Base-by-base conservation (phyloP, 1,140 invertebrate genomes). In the Hyposmocoma kahamanoa region DNA sequence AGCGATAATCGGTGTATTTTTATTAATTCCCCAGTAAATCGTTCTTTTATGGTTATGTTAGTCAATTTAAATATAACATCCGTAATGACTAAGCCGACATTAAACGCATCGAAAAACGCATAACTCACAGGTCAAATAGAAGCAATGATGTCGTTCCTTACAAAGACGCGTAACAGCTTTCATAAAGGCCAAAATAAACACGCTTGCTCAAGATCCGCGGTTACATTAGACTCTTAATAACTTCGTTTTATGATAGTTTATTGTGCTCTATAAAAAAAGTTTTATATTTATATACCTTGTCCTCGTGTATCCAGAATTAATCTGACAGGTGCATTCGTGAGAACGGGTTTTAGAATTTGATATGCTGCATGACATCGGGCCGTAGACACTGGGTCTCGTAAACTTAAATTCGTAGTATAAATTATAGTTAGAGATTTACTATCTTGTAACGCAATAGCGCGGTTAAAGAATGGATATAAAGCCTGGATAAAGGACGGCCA, bases 321-420 rank as follows among this genome's bases (percentile, higher is more conserved):
- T 64, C 62, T 62, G 67, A 72, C 74, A 71, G 59, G 67, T 72
- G 72, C 67, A 60, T 28, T 49, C 57, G 53, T 64, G 59, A 57
- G 61, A 72, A 72, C 67, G 22, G 49, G 71, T 72, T 68, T 59
- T 30, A 51, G 61, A 58, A 65, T 74, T 74, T 69, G 65, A 69
- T 73, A 74, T 72, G 69, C 15, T 3, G 18, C 32, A 36, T 72
- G 72, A 76, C 70, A 70, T 56, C 58, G 56, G 50, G 50, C 50
- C 59, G 59, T 58, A 77, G 71, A 71, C 69, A 66, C 54, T 62
- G 59, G 55, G 63, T 60, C 67, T 72, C 62, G 69, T 64, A 71
- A 67, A 74, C 28, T 72, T 77, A 66, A 75, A 77, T 73, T 72
- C 59, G 59, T 70, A 47, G 63, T 56, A 76, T 77, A 73, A 65